phyloP scores from a whole-genome alignment of 2,113 vertebrate species.

The Balaeniceps rex region DNA sequence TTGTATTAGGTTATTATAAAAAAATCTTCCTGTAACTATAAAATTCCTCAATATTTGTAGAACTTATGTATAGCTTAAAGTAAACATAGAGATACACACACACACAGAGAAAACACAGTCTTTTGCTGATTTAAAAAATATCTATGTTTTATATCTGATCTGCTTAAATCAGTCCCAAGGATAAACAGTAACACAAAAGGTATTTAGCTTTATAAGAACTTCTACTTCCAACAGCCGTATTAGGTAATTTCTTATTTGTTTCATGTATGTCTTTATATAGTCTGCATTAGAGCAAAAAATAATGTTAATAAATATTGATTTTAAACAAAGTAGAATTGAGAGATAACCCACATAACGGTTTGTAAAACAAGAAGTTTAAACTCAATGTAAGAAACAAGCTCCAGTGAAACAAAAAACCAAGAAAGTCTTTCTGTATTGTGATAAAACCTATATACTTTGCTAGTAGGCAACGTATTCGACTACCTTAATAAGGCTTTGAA shows the following conservation, averaged over 20 bases:
- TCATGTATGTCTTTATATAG: neutral
- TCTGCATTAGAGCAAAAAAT: neutral
- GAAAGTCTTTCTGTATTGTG: neutral
- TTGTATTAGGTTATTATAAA: neutral
- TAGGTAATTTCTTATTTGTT: neutral
- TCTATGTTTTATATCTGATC: neutral
- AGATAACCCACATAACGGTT: too few relatives aligned
- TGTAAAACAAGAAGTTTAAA: neutral
- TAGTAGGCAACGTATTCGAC: neutral
- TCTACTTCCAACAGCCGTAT: neutral
- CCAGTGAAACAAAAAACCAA: neutral
- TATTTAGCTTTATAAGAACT: neutral
- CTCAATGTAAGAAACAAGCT: neutral
- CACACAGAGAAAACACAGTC: neutral
- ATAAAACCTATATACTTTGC: neutral
- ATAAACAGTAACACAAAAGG: neutral
- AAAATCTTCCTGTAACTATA: neutral
- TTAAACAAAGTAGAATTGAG: neutral
- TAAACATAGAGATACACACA: neutral
- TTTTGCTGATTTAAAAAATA: neutral
- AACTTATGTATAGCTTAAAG: neutral
- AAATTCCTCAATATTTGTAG: neutral
- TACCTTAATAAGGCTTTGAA: neutral
- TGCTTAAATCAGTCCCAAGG: neutral
- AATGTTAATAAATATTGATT: neutral